Percentiles rank a stretch among this genome's conserved stretches.
These are phyloP conservation scores for Gymnoscelis rufifasciata DNA, from an alignment of 2,888 invertebrate genomes.

Conservation along the genomic window DNA sequence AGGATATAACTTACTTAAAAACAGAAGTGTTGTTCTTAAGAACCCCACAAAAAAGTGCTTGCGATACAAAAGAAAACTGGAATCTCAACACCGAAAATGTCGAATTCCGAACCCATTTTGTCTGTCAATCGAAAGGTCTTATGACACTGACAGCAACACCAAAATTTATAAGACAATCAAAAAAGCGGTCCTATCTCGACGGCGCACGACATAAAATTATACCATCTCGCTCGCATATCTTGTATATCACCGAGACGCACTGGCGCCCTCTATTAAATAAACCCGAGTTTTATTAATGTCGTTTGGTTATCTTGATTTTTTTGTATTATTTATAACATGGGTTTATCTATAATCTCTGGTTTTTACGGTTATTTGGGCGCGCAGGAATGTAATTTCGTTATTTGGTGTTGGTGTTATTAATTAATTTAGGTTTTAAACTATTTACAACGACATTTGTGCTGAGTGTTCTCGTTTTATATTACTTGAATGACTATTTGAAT, in stretches of 20 bases:
- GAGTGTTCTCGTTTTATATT: too few relatives aligned
- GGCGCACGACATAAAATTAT: slow-evolving; percentile 13
- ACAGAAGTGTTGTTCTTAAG: too few relatives aligned
- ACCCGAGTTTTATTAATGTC: slow-evolving; percentile 75
- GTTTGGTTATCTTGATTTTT: slow-evolving; percentile 64
- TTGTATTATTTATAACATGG: slow-evolving; percentile 72
- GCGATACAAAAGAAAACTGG: neutral
- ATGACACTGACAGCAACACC: slow-evolving; percentile 14
- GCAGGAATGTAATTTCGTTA: slow-evolving; percentile 19
- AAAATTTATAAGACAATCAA: slow-evolving; percentile 7
- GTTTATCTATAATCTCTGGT: slow-evolving; percentile 28
- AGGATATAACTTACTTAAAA: too few relatives aligned
- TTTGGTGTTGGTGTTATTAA: slow-evolving; percentile 19
- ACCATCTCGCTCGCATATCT: slow-evolving; percentile 35
- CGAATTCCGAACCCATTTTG: slow-evolving; percentile 4
- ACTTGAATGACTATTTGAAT: too few relatives aligned
- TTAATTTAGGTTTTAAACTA: slow-evolving; percentile 11
- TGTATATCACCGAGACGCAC: slow-evolving; percentile 60
- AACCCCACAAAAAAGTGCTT: too few relatives aligned
- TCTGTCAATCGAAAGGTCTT: slow-evolving; percentile 1
- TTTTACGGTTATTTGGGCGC: slow-evolving; percentile 13
- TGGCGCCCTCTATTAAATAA: slow-evolving; percentile 70
- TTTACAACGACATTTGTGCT: too few relatives aligned
- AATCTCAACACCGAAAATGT: slow-evolving; percentile 4
- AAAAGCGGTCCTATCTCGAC: slow-evolving; percentile 13